Base-by-base conservation (phyloP, 1,140 invertebrate species). In the Aphaenogaster floridana region DNA sequence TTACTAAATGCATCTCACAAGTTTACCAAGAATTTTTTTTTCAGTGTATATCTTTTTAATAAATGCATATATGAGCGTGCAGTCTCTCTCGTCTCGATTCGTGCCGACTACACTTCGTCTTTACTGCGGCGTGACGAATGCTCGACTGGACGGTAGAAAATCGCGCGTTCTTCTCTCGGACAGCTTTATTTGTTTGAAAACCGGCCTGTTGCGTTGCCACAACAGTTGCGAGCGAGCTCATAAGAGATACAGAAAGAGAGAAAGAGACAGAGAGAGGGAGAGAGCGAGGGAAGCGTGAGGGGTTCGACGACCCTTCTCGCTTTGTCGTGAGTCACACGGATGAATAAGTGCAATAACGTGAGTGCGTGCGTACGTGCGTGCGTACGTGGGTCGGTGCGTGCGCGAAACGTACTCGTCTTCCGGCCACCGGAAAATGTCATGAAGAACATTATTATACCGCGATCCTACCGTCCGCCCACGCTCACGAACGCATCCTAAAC, bases 381-480 rank as follows among this genome's bases (percentile, higher is more conserved):
- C n/a, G 45, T 64, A 11, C 36, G 34, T 34, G 45, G 34, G 77
- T 59, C 57, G 6, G 86, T 89, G 90, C 89, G 88, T 88, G 90
- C 87, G 85, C 84, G 92, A 90, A 90, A 93, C 89, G 42, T 13
- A 74, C 88, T 87, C 85, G 87, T 89, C 91, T 88, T 92, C 91
- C 89, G 92, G 85, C 81, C 89, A 93, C 91, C 93, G 93, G 93
- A 93, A 93, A 92, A 91, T 92, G 87, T 93, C 92, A 92, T 93
- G 89, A 92, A 87, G 89, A 90, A 89, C 88, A 72, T 93, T 93
- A 93, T 91, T 93, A 83, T 61, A 76, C 13, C 34, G 54, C 54
- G 42, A 63, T 34, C 68, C 69, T 84, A 88, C 86, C 79, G 86
- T 52, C 52, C 79, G 64, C 68, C 80, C 77, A 80, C 74, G 45